A percentile compares a stretch with the other conserved stretches of the same genome.
Evolutionary conservation across 2,888 invertebrate species (phyloP).

Genomic region (Rhynchonema sp.): DNA sequence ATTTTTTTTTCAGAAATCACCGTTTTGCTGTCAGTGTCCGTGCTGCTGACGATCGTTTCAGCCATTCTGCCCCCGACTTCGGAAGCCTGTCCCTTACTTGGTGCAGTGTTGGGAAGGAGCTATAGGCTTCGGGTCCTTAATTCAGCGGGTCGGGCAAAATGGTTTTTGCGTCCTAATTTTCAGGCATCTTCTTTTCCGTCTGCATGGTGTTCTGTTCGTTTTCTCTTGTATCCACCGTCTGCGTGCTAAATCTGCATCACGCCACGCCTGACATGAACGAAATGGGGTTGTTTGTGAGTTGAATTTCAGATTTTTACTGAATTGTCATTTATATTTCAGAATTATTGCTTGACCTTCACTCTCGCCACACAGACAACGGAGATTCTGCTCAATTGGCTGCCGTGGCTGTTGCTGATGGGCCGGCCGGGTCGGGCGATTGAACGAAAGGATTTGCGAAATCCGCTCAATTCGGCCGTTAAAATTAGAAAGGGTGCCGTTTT

Average conservation of each 20-base stretch:
- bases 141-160: background rate
- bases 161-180: background rate
- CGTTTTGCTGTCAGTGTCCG: slow-evolving; percentile 67
- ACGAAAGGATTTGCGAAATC: background rate
- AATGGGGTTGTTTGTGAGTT: slow-evolving; percentile 8
- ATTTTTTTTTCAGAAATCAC: slow-evolving; percentile 23
- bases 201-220: slow-evolving; percentile 16
- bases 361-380: slow-evolving; percentile 10
- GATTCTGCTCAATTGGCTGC: slow-evolving; percentile 15
- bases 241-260: slow-evolving; percentile 16
- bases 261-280: slow-evolving; percentile 12
- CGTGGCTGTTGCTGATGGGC: slow-evolving; percentile 14
- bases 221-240: slow-evolving; percentile 13
- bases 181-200: slow-evolving; percentile 15
- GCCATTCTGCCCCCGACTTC: slow-evolving; percentile 96
- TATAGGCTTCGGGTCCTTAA: background rate
- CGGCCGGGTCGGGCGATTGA: slow-evolving; percentile 9
- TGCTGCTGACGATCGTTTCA: slow-evolving; percentile 90
- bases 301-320: no score
- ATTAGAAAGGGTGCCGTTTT: no score
- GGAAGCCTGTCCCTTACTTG: slow-evolving; percentile 96
- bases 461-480: background rate
- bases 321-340: no score
- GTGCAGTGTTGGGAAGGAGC: slow-evolving; percentile 36
- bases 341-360: no score